Evolutionary conservation across 2,888 invertebrate species (phyloP).

Genomic region (Agrilus biguttatus): DNA sequence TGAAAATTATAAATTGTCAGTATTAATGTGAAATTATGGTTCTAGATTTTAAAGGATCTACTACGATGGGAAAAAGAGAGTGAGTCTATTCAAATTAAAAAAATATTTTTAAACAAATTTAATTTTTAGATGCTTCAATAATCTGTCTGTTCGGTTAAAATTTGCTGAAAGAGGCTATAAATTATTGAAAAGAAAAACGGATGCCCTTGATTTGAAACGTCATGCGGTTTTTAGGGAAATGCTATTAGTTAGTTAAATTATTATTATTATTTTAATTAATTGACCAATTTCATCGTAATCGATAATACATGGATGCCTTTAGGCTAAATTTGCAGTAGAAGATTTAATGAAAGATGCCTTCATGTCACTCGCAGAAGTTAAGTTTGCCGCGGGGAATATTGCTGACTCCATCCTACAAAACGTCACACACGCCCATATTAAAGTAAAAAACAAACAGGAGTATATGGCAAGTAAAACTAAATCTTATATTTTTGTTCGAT

Average conservation of each 20-base stretch:
- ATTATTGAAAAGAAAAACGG: slow-evolving; percentile 96
- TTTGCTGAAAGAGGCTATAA: slow-evolving; percentile 99
- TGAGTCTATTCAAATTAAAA: too few relatives aligned
- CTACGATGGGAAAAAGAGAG: too few relatives aligned
- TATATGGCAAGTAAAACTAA: slow-evolving; percentile 76
- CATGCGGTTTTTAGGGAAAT: slow-evolving; percentile 94
- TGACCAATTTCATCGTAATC: background rate
- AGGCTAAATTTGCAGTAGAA: slow-evolving; percentile 96
- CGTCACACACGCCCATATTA: slow-evolving; percentile 95
- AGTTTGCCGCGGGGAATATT: slow-evolving; percentile 96
- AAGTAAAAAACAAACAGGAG: slow-evolving; percentile 92
- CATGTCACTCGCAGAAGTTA: slow-evolving; percentile 95
- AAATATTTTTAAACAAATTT: too few relatives aligned
- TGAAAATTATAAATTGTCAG: too few relatives aligned
- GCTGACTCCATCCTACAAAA: slow-evolving; percentile 97
- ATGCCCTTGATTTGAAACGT: slow-evolving; percentile 96
- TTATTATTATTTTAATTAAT: background rate
- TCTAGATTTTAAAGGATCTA: too few relatives aligned
- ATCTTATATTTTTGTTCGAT: background rate
- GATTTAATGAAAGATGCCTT: slow-evolving; percentile 99
- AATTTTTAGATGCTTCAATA: too few relatives aligned
- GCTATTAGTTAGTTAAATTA: slow-evolving; percentile 63
- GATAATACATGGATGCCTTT: slow-evolving; percentile 13
- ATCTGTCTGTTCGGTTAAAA: slow-evolving; percentile 81
- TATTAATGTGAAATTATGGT: too few relatives aligned